phyloP scores from a whole-genome alignment of 2,113 vertebrate species.

The Misgurnus anguillicaudatus region DNA sequence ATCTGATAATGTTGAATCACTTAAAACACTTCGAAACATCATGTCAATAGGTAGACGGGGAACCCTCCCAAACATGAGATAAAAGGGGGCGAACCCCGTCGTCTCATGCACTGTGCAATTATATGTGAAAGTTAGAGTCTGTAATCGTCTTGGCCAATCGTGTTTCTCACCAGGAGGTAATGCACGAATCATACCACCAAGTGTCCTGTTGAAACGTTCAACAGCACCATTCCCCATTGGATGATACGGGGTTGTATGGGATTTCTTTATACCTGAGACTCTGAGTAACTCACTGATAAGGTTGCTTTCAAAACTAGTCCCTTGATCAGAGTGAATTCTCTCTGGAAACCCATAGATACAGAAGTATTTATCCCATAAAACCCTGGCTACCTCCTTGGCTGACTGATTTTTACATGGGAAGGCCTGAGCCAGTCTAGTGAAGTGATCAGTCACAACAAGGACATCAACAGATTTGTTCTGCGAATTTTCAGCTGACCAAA shows the following conservation, averaged over 20 bases:
- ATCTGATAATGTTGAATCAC: constrained; percentile 31
- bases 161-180: constrained; percentile 38
- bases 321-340: constrained; percentile 14
- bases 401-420: constrained; percentile 37
- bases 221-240: constrained; percentile 7
- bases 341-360: constrained; percentile 19
- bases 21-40: constrained; percentile 44
- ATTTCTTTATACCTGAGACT: constrained; percentile 35
- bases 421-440: constrained; percentile 28
- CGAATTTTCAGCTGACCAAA: too few species aligned
- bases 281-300: constrained; percentile 18
- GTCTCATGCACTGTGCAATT: constrained; percentile 47
- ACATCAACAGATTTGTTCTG: constrained; percentile 32
- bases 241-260: not conserved
- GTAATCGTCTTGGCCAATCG: constrained; percentile 30
- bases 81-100: constrained; percentile 43
- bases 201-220: constrained; percentile 16
- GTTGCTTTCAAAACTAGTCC: not conserved
- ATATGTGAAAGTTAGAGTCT: constrained; percentile 48
- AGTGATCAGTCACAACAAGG: constrained; percentile 34
- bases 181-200: constrained; percentile 21
- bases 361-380: constrained; percentile 34
- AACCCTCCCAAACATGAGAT: constrained; percentile 1
- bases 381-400: constrained; percentile 11
- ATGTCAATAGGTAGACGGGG: constrained; percentile 44